Conservation (phyloP, 1,140 invertebrate genomes). For the Drosophila parabipectinata region DNA sequence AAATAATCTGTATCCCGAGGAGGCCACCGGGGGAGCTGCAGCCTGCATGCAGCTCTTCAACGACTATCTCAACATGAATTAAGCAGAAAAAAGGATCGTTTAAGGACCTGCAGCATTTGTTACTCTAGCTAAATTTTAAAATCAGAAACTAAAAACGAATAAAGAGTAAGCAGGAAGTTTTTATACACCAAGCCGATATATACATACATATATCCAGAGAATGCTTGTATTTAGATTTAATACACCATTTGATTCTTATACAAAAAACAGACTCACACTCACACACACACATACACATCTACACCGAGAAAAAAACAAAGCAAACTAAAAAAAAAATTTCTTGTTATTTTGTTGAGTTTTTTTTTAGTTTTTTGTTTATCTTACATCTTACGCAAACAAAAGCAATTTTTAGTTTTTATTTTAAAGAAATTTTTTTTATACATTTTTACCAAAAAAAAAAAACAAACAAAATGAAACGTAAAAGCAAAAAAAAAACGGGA, state of each 20-base stretch:
- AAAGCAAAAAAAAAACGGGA: conserved; percentile 40
- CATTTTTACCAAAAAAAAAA: conserved; percentile 55
- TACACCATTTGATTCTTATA: conserved; percentile 38
- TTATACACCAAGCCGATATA: conserved; percentile 2
- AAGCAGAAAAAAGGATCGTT: conserved; percentile 34
- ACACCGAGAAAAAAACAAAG: conserved; percentile 50
- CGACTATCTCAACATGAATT: conserved; percentile 87
- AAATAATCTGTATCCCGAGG: conserved; percentile 42
- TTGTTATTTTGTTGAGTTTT: conserved; percentile 77
- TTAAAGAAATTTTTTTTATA: conserved; percentile 53
- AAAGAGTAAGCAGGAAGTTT: conserved; percentile 25
- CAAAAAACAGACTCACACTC: background rate
- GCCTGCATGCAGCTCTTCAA: conserved; percentile 86
- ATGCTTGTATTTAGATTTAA: conserved; percentile 40
- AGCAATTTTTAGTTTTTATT: conserved; percentile 69
- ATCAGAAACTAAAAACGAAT: conserved; percentile 3
- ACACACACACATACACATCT: conserved; percentile 18
- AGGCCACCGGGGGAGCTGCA: conserved; percentile 76
- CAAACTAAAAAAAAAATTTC: conserved; percentile 60
- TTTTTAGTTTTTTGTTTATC: conserved; percentile 46
- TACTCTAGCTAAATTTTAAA: conserved; percentile 65
- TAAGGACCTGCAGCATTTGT: conserved; percentile 38
- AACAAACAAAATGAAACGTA: conserved; percentile 30
- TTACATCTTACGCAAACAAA: conserved; percentile 26
- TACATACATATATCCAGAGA: background rate